Percentiles rank a stretch among this genome's conserved stretches.
These are phyloP conservation scores for Alaudala cheleensis DNA, from an alignment of 2,113 vertebrate species.

Conservation along the genomic window DNA sequence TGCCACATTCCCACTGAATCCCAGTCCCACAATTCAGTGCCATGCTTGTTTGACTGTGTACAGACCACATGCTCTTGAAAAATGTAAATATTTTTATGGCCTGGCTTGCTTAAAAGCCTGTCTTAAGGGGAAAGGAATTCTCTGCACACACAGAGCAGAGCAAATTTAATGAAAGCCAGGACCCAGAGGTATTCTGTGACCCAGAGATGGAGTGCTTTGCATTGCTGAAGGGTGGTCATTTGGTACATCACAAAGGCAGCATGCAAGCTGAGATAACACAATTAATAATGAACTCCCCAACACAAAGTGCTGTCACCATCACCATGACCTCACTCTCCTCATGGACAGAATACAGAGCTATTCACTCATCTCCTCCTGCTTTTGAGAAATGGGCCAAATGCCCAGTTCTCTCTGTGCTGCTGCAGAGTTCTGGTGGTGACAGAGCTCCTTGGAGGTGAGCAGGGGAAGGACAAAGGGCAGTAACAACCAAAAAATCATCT, in stretches of 20 bases:
- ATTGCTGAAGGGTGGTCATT: background rate
- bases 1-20: background rate
- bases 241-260: background rate
- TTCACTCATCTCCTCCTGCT: background rate
- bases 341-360: background rate
- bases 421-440: background rate
- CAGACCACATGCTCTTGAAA: background rate
- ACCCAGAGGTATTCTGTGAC: background rate
- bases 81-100: constrained; percentile 59
- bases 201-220: background rate
- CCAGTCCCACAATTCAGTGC: background rate
- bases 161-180: constrained; percentile 32
- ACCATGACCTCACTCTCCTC: background rate
- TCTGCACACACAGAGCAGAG: background rate
- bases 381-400: background rate
- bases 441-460: background rate
- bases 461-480: background rate
- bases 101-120: constrained; percentile 19
- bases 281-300: constrained; percentile 15
- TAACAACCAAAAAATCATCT: background rate
- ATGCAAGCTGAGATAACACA: background rate
- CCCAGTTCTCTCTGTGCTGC: background rate
- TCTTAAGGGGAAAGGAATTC: constrained; percentile 51
- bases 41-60: background rate
- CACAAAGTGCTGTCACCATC: background rate